Evolutionary conservation across 2,888 invertebrate genomes (phyloP), one percentile per base, ranked within the genome.

Genomic region (Perizoma affinitatum): DNA sequence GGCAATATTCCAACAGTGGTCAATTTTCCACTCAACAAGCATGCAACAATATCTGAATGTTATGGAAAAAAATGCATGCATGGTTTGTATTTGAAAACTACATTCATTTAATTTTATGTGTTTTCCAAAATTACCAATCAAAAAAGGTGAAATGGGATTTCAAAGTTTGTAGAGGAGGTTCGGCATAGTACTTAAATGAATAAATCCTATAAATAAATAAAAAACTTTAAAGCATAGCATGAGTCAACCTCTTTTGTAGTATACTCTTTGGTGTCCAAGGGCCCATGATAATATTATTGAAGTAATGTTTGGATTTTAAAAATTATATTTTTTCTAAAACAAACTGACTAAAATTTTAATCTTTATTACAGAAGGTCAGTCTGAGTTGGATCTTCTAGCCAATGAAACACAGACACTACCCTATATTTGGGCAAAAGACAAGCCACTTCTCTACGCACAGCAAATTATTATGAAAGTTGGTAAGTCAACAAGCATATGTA

Each of bases 1-100:
- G 98, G 98, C 62, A 98, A 97, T 76, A 95, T 96, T 70, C 98
- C 98, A 8, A 95, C 96, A 48, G 94, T 95, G 76, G 92, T 95
- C 48, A 93, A 93, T 75, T 77, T 95, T 41, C 94, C 94, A 38
- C 66, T 85, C 54, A 61, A 74, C 45, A 71, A 76, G 65, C 70
- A 72, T 44, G 50, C 69, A 8, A 62, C 65, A 48, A 76, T 71
- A 58, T 50, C 61, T 6, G 79, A 82, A 36, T 89, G 87, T 63
- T 68, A 59, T 51, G 62, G 69, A 51, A 78, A 76, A 41, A 80
- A 79, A 64, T 88, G 88, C 68, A 67, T 58, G 42, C 68, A 72
- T 68, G 85, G 87, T 86, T 70, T 74, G 72, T 65, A 38, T 35
- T 35, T 43, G 34, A 35, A 22, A 45, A 33, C 22, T 34, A 34